Conservation (phyloP, 2,888 invertebrate species). For the Oscheius sp. region DNA sequence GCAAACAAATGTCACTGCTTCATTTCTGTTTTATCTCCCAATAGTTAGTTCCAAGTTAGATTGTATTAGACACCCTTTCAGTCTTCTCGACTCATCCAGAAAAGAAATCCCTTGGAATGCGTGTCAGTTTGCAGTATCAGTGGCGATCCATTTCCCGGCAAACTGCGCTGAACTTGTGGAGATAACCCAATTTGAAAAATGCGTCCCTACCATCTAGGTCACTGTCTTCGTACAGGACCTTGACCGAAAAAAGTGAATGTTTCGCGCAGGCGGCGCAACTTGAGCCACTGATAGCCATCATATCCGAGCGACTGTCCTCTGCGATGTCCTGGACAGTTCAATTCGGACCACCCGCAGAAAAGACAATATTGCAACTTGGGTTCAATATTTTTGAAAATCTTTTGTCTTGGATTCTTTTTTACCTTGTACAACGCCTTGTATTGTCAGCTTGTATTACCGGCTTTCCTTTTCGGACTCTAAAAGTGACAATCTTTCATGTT, state of each 20-base stretch:
- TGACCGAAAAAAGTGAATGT: slow-evolving; percentile 41
- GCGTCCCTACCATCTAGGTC: slow-evolving; percentile 38
- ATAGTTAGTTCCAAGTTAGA: no score
- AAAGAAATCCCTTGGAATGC: slow-evolving; percentile 4
- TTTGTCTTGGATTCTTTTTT: background rate
- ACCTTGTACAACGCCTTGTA: background rate
- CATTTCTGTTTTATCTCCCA: no score
- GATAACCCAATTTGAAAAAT: slow-evolving; percentile 42
- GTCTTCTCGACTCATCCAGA: background rate
- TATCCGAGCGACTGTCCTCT: slow-evolving; percentile 35
- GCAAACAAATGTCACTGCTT: no score
- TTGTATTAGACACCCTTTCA: background rate
- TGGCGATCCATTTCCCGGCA: slow-evolving; percentile 31
- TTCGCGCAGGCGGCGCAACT: slow-evolving; percentile 37
- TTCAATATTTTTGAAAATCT: background rate
- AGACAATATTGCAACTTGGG: slow-evolving; percentile 11
- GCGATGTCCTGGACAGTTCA: slow-evolving; percentile 23
- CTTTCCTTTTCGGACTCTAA: background rate
- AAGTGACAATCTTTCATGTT: slow-evolving; percentile 21
- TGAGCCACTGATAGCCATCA: slow-evolving; percentile 38
- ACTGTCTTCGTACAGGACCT: slow-evolving; percentile 40
- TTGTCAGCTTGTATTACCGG: background rate
- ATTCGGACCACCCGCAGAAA: slow-evolving; percentile 10
- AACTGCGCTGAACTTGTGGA: slow-evolving; percentile 37
- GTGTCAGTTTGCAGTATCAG: slow-evolving; percentile 29